Evolutionary conservation across 2,797 vertebrate genomes (phyloP), one percentile per base, ranked within the genome.

Genomic region (Myoxocephalus aenaeus): DNA sequence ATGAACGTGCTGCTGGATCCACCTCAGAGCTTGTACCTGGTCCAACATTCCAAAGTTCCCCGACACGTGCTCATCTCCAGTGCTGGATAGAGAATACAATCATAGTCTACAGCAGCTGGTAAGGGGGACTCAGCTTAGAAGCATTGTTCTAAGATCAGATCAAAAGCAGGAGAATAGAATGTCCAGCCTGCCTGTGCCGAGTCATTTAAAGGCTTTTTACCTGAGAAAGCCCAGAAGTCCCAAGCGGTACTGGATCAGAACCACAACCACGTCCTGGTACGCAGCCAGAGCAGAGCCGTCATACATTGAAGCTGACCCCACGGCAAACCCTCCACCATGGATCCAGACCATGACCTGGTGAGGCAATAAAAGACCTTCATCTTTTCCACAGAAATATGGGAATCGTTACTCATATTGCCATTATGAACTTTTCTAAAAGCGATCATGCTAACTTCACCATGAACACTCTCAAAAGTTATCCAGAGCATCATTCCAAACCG

Each of bases 301-400:
- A 73, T 61, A 94, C 0, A 74, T 0, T 5, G 94, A 95, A 1
- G 94, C 94, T 15, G 86, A 85, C 0, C 95, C 96, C 0, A 82
- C 0, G 5, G 1, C 0, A 0, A 97, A 84, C 0, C 42, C 93
- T 20, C 95, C 96, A 18, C 96, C 96, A 0, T 96, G 96, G 73
- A 97, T 96, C 94, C 93, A 96, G 10, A 96, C 93, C 95, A 96
- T 94, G n/a, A 97, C 96, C 96, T 97, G 42, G 14, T 62, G 20
- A 70, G 36, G n/a, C 46, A 79, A 73, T 51, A 4, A 73, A 67
- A 81, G 8, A 48, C 1, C 6, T 15, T 64, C 2, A 65, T 42
- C 3, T 42, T 65, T 73, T 48, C 18, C 5, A 59, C 29, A 38
- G 53, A 75, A 36, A 69, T 17, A 25, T 34, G 20, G 15, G 0